These are phyloP conservation scores for Lysiphlebus fabarum DNA, from an alignment of 1,140 invertebrate genomes.

Conservation along the genomic window DNA sequence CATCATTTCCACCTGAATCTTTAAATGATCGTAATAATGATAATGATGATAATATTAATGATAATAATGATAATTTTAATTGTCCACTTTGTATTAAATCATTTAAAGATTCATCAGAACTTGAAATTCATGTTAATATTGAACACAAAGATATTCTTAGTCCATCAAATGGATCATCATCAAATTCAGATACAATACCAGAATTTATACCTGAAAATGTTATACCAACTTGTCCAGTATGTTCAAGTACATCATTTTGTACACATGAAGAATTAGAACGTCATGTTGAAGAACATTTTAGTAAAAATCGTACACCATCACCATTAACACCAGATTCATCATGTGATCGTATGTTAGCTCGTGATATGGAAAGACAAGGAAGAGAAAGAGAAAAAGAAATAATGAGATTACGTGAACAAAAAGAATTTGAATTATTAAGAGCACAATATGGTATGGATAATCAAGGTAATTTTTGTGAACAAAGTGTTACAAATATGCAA, in stretches of 20 bases:
- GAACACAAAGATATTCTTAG: slow-evolving; percentile 72
- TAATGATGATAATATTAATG: slow-evolving; percentile 34
- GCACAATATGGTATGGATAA: slow-evolving; percentile 89
- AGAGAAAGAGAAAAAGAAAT: slow-evolving; percentile 71
- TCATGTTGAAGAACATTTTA: slow-evolving; percentile 72
- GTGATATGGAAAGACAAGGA: slow-evolving; percentile 64
- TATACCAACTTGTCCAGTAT: slow-evolving; percentile 56
- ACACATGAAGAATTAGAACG: slow-evolving; percentile 58
- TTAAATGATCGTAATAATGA: slow-evolving; percentile 45
- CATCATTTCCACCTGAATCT: slow-evolving; percentile 60
- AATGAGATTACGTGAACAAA: slow-evolving; percentile 68
- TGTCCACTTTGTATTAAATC: slow-evolving; percentile 73
- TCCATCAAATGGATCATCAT: slow-evolving; percentile 45
- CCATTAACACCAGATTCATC: slow-evolving; percentile 56
- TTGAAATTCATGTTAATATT: slow-evolving; percentile 82
- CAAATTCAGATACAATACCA: slow-evolving; percentile 33
- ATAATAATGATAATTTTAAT: slow-evolving; percentile 50
- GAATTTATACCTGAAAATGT: too few species aligned
- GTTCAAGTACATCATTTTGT: slow-evolving; percentile 53
- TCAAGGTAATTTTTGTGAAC: slow-evolving; percentile 75
- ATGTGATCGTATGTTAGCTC: slow-evolving; percentile 59
- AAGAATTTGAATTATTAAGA: slow-evolving; percentile 76
- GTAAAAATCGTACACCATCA: slow-evolving; percentile 51
- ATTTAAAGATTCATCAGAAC: slow-evolving; percentile 71
- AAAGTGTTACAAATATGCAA: slow-evolving; percentile 79